phyloP scores from a whole-genome alignment of 2,888 invertebrate species.

The Leucophora obtusa region DNA sequence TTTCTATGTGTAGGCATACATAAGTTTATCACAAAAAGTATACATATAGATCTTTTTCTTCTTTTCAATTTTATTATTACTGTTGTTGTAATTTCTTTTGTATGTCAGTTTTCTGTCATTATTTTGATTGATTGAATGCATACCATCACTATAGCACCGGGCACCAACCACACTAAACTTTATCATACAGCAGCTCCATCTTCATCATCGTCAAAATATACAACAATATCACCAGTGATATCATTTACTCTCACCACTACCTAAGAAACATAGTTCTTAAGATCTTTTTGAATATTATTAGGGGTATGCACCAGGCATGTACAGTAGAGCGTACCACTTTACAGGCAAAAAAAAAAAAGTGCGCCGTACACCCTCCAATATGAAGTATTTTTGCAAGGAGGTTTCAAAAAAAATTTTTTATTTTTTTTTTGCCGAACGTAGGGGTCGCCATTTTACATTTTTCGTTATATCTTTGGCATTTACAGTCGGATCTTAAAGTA shows the following conservation, averaged over 20 bases:
- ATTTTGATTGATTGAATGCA: constrained; percentile 68
- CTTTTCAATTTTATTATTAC: constrained; percentile 37
- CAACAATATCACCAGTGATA: constrained; percentile 56
- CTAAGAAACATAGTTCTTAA: background rate
- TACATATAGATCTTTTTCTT: constrained; percentile 35
- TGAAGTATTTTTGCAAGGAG: no score
- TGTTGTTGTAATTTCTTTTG: constrained; percentile 60
- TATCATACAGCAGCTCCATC: constrained; percentile 25
- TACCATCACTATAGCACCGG: constrained; percentile 38
- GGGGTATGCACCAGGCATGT: background rate
- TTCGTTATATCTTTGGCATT: no score
- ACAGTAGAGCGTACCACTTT: no score
- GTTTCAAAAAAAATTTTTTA: no score
- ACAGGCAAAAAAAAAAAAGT: no score
- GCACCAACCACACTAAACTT: constrained; percentile 49
- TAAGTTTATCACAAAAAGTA: constrained; percentile 2
- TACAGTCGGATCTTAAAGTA: no score
- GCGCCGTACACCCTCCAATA: no score
- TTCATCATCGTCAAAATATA: background rate
- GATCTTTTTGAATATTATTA: background rate
- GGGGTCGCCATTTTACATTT: no score
- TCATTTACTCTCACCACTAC: constrained; percentile 38
- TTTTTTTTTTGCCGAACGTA: no score
- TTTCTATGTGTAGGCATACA: no score
- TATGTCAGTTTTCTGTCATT: constrained; percentile 67